These are phyloP conservation scores for Xestoiulus laeticollis DNA, from an alignment of 2,888 invertebrate species.

Conservation along the genomic window DNA sequence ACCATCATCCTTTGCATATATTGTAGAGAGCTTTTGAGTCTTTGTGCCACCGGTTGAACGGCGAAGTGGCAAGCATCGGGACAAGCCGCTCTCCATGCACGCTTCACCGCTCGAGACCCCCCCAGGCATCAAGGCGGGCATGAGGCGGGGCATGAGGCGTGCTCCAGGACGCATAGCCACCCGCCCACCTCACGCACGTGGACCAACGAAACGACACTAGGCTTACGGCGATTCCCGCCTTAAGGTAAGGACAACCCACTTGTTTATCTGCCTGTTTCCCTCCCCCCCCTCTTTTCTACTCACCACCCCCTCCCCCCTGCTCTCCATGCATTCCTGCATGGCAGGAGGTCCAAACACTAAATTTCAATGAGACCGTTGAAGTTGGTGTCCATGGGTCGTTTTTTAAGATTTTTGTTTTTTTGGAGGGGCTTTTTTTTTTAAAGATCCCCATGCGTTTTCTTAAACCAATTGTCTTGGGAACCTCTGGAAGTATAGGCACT, in stretches of 20 bases:
- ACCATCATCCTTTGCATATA: too few relatives aligned
- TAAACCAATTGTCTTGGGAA: not conserved
- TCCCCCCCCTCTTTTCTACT: too few relatives aligned
- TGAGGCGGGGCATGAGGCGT: not conserved
- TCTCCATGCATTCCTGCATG: not conserved
- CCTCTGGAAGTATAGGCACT: not conserved
- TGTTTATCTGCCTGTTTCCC: not conserved
- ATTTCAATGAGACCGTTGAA: slow-evolving; percentile 14
- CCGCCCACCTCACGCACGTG: not conserved
- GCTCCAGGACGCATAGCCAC: too few relatives aligned
- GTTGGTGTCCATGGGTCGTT: not conserved
- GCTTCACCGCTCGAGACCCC: not conserved
- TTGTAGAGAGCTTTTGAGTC: not conserved
- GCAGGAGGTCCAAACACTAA: slow-evolving; percentile 4
- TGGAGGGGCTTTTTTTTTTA: not conserved
- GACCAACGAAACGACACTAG: not conserved
- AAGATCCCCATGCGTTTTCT: too few relatives aligned
- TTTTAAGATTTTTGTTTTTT: not conserved
- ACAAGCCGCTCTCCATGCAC: not conserved
- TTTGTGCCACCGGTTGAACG: not conserved
- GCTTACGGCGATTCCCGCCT: not conserved
- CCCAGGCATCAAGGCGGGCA: not conserved
- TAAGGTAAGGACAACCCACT: not conserved
- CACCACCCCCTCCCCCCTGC: not conserved
- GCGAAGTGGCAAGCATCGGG: not conserved